Percentiles rank a stretch among this genome's conserved stretches.
phyloP scores from a whole-genome alignment of 2,888 invertebrate species.

The Apamea sordens region DNA sequence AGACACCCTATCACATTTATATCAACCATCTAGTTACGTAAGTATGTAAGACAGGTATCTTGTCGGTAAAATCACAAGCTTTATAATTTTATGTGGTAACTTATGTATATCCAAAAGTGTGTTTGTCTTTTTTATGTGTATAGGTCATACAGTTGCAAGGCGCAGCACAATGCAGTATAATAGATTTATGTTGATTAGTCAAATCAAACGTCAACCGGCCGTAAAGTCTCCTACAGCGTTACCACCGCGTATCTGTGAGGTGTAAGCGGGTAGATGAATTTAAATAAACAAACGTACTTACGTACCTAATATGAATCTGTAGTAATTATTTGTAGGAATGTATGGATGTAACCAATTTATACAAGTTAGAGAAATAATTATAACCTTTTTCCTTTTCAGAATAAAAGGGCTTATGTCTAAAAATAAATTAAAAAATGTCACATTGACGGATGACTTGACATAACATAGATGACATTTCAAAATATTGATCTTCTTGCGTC shows the following conservation, averaged over 20 bases:
- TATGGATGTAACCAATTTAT: neutral
- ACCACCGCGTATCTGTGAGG: neutral
- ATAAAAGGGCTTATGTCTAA: neutral
- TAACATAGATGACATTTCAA: conserved; percentile 16
- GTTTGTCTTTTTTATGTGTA: too few species aligned
- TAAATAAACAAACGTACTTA: neutral
- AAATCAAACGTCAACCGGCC: neutral
- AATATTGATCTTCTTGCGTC: neutral
- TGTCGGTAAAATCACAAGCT: neutral
- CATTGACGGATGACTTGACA: neutral
- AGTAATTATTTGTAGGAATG: neutral
- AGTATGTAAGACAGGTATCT: neutral
- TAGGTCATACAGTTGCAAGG: neutral
- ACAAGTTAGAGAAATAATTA: neutral
- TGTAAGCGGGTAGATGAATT: neutral
- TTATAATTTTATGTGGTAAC: neutral
- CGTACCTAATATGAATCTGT: neutral
- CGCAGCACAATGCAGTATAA: neutral
- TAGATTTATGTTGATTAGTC: neutral
- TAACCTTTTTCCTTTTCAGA: neutral
- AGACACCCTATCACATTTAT: neutral
- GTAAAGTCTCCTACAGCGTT: neutral
- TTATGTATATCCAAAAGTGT: too few species aligned
- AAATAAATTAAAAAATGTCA: neutral
- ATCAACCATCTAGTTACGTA: neutral